Evolutionary conservation across 2,888 invertebrate genomes (phyloP), one percentile per base, ranked within the genome.

Genomic region (Sipunculus nudus): DNA sequence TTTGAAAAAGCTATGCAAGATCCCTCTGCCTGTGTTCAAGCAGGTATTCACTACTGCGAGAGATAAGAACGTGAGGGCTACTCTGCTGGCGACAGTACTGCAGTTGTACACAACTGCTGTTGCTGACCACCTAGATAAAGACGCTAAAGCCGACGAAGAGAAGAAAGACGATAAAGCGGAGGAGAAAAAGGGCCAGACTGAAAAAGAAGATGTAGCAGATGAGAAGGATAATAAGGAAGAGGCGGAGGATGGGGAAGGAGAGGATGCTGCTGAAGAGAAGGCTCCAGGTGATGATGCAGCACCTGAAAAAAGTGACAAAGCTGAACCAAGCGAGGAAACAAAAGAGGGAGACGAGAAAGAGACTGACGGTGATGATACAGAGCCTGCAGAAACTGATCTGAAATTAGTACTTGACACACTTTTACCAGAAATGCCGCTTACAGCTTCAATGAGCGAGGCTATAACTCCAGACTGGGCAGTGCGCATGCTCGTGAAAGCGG

Each of bases 21-120:
- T 81, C 28, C 78, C 79, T 0, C 59, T 76, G 4, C 66, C 71
- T 6, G 79, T 78, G 79, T 73, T 78, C 53, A 64, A 72, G 13
- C 73, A 71, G 52, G 58, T 80, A 3, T 49, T 80, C 26, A 59
- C 59, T 4, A 60, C 68, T n/a, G 78, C 74, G 6, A 61, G 73
- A 48, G 74, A 75, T 1, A 73, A 71, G 47, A 74, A 75, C 2
- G 75, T 80, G 1, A 64, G 71, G 29, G 58, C 63, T 32, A 53
- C 66, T 1, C 64, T 72, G 4, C 59, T 78, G 25, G 78, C 75
- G 6, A 71, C 71, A 31, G 23, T 67, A 35, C 43, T 59, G n/a
- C 56, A 67, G 49, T 46, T 40, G 19, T 67, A 67, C 53, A 48
- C 59, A 59, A 62, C 65, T 32, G 39, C 57, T 47, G 16, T 29